Conservation (phyloP, 2,888 invertebrate genomes). For the Seira ritae region DNA sequence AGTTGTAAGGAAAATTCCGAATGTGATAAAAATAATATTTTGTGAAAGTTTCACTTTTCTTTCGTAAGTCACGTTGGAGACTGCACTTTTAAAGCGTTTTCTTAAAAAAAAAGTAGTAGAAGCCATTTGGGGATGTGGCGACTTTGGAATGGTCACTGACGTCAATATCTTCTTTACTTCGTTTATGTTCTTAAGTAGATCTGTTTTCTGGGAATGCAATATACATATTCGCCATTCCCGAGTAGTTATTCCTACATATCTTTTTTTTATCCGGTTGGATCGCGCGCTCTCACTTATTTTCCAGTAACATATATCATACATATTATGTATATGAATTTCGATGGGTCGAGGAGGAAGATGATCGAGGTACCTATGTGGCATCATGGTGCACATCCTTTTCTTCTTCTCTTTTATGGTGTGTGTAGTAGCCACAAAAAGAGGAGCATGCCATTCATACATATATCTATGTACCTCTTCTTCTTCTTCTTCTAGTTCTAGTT, state of each 20-base stretch:
- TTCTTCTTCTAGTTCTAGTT: conserved; percentile 20
- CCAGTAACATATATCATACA: too few relatives aligned
- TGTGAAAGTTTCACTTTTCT: not conserved
- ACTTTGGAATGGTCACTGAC: conserved; percentile 71
- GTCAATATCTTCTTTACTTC: conserved; percentile 67
- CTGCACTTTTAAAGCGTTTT: not conserved
- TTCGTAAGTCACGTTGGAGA: not conserved
- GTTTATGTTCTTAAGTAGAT: conserved; percentile 25
- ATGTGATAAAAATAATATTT: not conserved
- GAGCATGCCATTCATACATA: conserved; percentile 8
- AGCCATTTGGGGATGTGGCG: conserved; percentile 58
- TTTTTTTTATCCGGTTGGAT: conserved; percentile 12
- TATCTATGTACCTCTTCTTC: too few relatives aligned
- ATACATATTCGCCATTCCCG: not conserved
- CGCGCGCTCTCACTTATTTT: not conserved
- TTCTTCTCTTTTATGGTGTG: conserved; percentile 24
- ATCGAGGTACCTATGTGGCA: not conserved
- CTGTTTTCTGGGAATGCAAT: not conserved
- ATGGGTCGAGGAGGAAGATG: not conserved
- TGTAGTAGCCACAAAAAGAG: conserved; percentile 25
- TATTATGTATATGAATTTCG: not conserved
- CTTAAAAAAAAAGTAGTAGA: conserved; percentile 30
- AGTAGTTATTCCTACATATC: too few relatives aligned
- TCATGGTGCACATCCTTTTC: not conserved
- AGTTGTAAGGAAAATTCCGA: too few relatives aligned